Evolutionary conservation across 2,888 invertebrate species (phyloP), one percentile per base, ranked within the genome.

Genomic region (Microctonus aethiopoides): DNA sequence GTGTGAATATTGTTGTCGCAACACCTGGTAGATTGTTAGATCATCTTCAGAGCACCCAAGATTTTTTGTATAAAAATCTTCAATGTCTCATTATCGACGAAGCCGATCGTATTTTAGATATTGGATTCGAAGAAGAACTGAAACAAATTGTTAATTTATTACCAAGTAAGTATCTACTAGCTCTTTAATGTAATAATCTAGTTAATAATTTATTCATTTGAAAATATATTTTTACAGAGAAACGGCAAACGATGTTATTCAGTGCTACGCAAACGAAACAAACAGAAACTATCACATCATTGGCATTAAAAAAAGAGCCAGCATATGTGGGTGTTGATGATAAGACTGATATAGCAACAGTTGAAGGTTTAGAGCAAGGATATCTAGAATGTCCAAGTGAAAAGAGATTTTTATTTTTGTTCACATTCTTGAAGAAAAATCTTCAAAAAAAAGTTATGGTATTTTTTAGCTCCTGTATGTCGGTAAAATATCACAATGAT

Each of bases 61-160:
- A 95, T 79, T 99, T 99, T 83, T 87, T 97, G 71, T 96, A 92
- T 83, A 97, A 97, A 88, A 98, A 98, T 87, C 88, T 98, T 13
- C 95, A 97, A 83, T 97, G 97, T 86, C 89, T 99, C 22, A 90
- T 99, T 24, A 97, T 99, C 84, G 99, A 99, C 86, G 99, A 99
- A 88, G 98, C 98, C n/a, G 99, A 99, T 88, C 90, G 98, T 78
- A 97, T 99, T 85, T 89, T 99, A 70, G 97, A 98, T 84, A 95
- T 98, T 84, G 99, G 98, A 63, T 99, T 99, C 86, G 98, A 99
- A 87, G 96, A 98, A 85, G 98, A 99, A 87, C 91, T 99, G 83
- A 97, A 96, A 80, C 95, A 96, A 87, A 98, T 99, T 75, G 91
- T 99, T 34, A 94, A 93, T 81, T 88, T 97, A 66, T 87, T 99